phyloP scores from a whole-genome alignment of 2,888 invertebrate species.

The Candidula unifasciata region DNA sequence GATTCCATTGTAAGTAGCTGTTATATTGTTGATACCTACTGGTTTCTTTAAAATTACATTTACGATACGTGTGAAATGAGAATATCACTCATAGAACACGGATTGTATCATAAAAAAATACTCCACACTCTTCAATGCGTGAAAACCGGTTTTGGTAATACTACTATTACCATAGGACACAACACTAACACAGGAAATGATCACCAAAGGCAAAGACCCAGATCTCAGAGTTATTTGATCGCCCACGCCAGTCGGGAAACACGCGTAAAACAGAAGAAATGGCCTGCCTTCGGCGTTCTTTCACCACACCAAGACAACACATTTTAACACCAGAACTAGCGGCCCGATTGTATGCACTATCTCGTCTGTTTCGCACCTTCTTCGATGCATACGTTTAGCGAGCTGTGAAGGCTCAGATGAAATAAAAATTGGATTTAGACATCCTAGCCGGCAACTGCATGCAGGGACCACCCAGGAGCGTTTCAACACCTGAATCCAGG shows the following conservation, averaged over 20 bases:
- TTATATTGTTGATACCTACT: too few relatives aligned
- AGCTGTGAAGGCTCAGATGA: not conserved
- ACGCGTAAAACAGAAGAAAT: too few relatives aligned
- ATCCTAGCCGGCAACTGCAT: slow-evolving; percentile 10
- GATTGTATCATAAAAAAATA: too few relatives aligned
- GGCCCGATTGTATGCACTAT: not conserved
- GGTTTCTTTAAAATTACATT: too few relatives aligned
- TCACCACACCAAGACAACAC: not conserved
- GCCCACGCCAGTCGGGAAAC: too few relatives aligned
- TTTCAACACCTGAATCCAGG: slow-evolving; percentile 29
- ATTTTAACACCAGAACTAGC: not conserved
- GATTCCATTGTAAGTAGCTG: too few relatives aligned
- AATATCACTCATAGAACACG: too few relatives aligned
- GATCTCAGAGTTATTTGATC: not conserved
- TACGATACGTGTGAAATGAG: too few relatives aligned
- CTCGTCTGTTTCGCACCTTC: not conserved
- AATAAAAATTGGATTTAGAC: slow-evolving; percentile 44
- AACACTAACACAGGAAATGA: too few relatives aligned
- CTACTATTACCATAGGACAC: too few relatives aligned
- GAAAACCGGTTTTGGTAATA: too few relatives aligned
- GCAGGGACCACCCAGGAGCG: slow-evolving; percentile 18
- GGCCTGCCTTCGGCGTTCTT: not conserved
- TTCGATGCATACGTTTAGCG: slow-evolving; percentile 24
- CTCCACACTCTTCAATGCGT: too few relatives aligned
- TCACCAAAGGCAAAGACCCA: not conserved